Conservation (phyloP, 2,797 vertebrate genomes). For the Galagoides demidoff region DNA sequence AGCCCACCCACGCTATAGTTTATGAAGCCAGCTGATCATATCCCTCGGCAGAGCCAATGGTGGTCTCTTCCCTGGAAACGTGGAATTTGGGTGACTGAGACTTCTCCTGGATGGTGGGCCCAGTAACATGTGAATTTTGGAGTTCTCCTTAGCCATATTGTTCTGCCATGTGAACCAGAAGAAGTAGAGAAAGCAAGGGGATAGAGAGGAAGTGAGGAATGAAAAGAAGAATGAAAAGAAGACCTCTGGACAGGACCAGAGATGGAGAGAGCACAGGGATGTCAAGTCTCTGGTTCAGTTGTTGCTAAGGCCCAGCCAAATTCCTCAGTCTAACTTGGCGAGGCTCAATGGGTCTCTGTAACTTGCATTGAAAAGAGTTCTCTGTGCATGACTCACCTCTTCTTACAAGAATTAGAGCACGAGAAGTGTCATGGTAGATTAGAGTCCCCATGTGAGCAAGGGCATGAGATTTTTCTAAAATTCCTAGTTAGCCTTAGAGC, state of each 20-base stretch:
- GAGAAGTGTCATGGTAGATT: neutral
- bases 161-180: neutral
- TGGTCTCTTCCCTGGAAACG: neutral
- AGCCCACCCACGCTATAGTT: neutral
- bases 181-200: neutral
- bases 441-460: neutral
- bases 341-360: neutral
- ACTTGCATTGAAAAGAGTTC: neutral
- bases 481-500: neutral
- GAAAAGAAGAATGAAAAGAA: neutral
- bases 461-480: neutral
- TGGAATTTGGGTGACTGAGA: neutral
- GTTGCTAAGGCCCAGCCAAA: neutral
- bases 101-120: neutral
- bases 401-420: neutral
- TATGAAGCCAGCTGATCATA: neutral
- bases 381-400: neutral
- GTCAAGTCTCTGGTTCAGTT: neutral
- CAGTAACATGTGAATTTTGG: neutral
- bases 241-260: neutral
- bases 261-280: neutral
- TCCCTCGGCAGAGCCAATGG: neutral
- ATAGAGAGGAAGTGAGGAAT: neutral
- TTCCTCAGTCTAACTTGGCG: neutral
- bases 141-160: neutral